Evolutionary conservation across 2,797 vertebrate genomes (phyloP).

Genomic region (Gallirallus australis): DNA sequence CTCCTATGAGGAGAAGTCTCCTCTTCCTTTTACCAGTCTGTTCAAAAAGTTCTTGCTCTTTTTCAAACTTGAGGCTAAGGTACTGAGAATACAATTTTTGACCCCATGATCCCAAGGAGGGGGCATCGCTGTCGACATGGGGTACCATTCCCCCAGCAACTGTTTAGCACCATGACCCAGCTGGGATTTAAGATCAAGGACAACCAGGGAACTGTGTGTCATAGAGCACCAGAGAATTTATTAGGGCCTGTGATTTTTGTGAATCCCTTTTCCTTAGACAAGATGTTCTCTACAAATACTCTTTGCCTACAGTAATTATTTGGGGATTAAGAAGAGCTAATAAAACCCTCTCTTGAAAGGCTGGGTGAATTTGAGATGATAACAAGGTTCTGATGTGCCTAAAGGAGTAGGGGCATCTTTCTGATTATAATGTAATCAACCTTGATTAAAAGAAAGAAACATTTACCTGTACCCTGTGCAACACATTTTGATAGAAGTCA

Average conservation of each 20-base stretch:
- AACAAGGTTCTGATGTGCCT: constrained; percentile 69
- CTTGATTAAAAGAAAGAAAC: constrained; percentile 72
- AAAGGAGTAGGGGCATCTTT: constrained; percentile 35
- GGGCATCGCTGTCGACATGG: not conserved
- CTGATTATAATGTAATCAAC: constrained; percentile 67
- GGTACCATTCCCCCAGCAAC: not conserved
- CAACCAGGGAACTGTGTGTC: not conserved
- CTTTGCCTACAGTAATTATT: constrained; percentile 72
- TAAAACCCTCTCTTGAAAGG: constrained; percentile 69
- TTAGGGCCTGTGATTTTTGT: not conserved
- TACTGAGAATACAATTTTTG: not conserved
- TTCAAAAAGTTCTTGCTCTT: not conserved
- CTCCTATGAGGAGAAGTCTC: not conserved
- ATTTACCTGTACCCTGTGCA: constrained; percentile 33
- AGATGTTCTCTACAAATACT: constrained; percentile 61
- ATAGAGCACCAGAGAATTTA: constrained; percentile 23
- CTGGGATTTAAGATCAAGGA: constrained; percentile 53
- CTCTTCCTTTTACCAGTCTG: not conserved
- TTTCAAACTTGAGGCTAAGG: not conserved
- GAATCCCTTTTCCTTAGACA: constrained; percentile 57
- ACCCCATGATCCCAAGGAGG: not conserved
- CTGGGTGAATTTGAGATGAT: constrained; percentile 72
- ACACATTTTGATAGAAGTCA: constrained; percentile 52
- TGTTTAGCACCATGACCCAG: not conserved
- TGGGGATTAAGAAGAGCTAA: constrained; percentile 76